Evolutionary conservation across 1,140 invertebrate genomes (phyloP).

Genomic region (Triops cancriformis): DNA sequence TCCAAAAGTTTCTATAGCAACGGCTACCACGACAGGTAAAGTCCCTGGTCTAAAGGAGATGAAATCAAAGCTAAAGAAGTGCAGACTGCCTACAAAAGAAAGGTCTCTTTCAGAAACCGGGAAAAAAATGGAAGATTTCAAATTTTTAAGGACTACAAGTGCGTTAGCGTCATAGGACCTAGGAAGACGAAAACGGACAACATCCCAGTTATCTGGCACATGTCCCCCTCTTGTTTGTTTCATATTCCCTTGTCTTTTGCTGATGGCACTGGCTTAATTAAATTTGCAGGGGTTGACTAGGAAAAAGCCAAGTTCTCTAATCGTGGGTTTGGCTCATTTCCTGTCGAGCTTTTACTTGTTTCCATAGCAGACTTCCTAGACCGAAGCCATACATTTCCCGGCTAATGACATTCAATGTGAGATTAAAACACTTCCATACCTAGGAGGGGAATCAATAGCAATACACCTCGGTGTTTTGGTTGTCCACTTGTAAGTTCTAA

Average conservation of each 20-base stretch:
- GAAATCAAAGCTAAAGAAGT: neutral
- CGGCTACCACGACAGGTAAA: neutral
- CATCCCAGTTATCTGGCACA: neutral
- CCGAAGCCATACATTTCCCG: neutral
- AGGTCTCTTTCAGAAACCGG: no score
- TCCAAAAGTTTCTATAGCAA: conserved; percentile 14
- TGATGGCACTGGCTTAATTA: neutral
- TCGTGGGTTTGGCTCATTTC: conserved; percentile 6
- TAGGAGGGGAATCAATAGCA: no score
- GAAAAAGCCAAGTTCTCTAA: conserved; percentile 1
- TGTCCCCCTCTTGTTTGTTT: neutral
- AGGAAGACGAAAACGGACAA: neutral
- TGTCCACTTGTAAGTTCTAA: neutral
- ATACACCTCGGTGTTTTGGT: neutral
- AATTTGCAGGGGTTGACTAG: neutral
- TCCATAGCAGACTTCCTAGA: neutral
- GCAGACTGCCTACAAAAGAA: neutral
- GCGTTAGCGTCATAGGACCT: no score
- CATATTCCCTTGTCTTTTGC: neutral
- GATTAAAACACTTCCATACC: no score
- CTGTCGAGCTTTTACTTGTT: neutral
- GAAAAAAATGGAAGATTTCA: neutral
- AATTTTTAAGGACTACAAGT: neutral
- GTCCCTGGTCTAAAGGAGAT: neutral
- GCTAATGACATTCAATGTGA: no score